Conservation (phyloP, 1,140 invertebrate species). For the Neodiprion fabricii region DNA sequence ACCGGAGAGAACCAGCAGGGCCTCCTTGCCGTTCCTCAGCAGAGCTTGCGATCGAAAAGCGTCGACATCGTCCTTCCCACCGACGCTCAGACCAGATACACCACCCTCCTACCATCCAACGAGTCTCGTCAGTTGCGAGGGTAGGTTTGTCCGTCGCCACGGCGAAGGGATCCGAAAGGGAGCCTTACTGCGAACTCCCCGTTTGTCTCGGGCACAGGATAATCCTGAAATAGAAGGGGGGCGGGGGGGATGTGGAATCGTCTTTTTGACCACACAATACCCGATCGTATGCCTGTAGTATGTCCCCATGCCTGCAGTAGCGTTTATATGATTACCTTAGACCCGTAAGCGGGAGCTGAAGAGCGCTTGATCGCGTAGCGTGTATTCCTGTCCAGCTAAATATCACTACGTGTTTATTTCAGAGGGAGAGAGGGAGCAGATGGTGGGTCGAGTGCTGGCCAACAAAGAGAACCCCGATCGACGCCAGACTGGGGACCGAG, state of each 20-base stretch:
- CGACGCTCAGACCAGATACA: conserved; percentile 82
- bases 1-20: conserved; percentile 69
- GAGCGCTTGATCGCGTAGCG: too few species aligned
- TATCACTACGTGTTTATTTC: conserved; percentile 42
- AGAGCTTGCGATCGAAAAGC: conserved; percentile 79
- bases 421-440: conserved; percentile 52
- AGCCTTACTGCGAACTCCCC: too few species aligned
- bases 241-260: not conserved
- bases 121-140: conserved; percentile 50
- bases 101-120: conserved; percentile 66
- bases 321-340: too few species aligned
- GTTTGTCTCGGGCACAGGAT: too few species aligned
- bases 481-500: conserved; percentile 83
- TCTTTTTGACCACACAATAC: not conserved
- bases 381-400: too few species aligned
- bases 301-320: too few species aligned
- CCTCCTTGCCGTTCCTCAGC: conserved; percentile 72
- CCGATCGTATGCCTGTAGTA: too few species aligned
- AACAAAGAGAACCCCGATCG: conserved; percentile 70
- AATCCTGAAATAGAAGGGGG: too few species aligned
- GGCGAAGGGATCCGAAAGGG: not conserved
- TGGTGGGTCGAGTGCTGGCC: conserved; percentile 50
- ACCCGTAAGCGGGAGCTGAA: too few species aligned
- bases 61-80: conserved; percentile 91
- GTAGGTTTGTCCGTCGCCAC: conserved; percentile 47